Evolutionary conservation across 2,113 vertebrate species (phyloP), one percentile per base, ranked within the genome.

Genomic region (Callopanchax toddi): DNA sequence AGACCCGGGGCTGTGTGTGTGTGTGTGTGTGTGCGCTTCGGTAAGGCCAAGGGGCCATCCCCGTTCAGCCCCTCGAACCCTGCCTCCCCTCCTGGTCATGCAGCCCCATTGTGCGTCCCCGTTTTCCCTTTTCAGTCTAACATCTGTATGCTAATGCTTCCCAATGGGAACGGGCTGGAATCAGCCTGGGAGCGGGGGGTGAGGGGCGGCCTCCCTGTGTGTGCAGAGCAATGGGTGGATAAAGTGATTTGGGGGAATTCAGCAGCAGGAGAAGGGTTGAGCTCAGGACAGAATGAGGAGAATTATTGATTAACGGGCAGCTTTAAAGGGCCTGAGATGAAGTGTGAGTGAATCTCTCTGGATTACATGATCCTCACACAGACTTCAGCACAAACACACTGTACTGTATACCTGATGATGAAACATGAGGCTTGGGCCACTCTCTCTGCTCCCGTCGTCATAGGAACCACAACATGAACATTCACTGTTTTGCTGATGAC

Each of bases 131-230:
- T 92, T 86, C 89, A 90, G 78, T 18, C 6, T 56, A 89, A 92
- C 91, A 92, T 93, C 91, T 93, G 92, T 93, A 92, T 93, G 90
- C 78, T 92, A 92, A 92, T 93, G 75, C 15, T 0, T 16, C 36
- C 82, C 59, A 76, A 46, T 82, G 71, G 74, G 74, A 89, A 71
- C 49, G 67, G 52, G 53, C 67, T 66, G 58, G 67, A 80, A 78
- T 81, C 61, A 55, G 79, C 60, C 78, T 82, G 76, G 80, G 76
- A 84, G 71, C 48, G 74, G 46, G 81, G n/a, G 82, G 86, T 80
- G 86, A 81, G 72, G 85, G 81, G 73, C 6, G 5, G 67, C 52
- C 43, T 61, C 48, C 51, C 54, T 57, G 26, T 39, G 21, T 51
- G 67, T 34, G 56, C 12, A 44, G 11, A 37, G 51, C 45, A 11